A percentile compares a stretch with the other conserved stretches of the same genome.
phyloP scores from a whole-genome alignment of 2,797 vertebrate genomes.

The Pantherophis vulpinus region DNA sequence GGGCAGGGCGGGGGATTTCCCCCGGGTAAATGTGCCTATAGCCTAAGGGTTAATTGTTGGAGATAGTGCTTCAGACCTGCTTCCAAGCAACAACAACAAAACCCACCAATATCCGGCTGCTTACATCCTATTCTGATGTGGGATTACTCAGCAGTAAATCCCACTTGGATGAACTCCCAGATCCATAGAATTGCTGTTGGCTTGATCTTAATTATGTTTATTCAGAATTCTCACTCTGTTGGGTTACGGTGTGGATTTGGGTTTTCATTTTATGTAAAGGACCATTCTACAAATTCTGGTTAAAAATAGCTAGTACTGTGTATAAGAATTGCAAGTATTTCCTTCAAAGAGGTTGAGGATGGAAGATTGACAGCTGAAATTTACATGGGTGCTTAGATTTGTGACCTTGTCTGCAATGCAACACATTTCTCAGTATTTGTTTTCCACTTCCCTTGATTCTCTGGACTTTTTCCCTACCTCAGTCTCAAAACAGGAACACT shows the following conservation, averaged over 20 bases:
- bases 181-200: not conserved
- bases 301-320: not conserved
- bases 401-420: not conserved
- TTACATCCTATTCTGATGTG: not conserved
- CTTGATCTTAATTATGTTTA: not conserved
- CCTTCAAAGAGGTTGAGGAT: not conserved
- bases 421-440: not conserved
- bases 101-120: not conserved
- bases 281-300: not conserved
- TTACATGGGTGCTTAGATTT: not conserved
- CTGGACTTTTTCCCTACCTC: not conserved
- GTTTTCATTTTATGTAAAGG: not conserved
- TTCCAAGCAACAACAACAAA: not conserved
- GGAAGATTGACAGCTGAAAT: not conserved
- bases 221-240: not conserved
- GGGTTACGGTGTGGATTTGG: not conserved
- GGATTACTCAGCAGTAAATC: not conserved
- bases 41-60: not conserved
- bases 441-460: constrained; percentile 9
- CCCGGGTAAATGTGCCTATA: not conserved
- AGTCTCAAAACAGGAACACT: constrained; percentile 1
- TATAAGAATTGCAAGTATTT: not conserved
- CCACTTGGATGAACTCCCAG: not conserved
- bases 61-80: not conserved
- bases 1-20: not conserved